Evolutionary conservation across 2,797 vertebrate genomes (phyloP).

Genomic region (Notoglanidium macrostoma): DNA sequence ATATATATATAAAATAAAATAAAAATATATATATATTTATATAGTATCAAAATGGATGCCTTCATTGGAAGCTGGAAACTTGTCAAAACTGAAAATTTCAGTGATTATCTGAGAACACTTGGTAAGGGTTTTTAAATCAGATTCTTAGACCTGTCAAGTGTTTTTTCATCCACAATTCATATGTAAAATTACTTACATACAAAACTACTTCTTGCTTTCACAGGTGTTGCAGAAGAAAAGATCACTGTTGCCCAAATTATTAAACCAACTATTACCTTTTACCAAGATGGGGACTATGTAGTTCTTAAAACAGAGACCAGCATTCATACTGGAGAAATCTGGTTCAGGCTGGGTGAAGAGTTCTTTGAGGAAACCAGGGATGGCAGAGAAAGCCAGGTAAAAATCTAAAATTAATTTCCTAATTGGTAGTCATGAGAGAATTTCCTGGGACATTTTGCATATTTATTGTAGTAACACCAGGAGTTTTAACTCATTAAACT

Average conservation of each 20-base stretch:
- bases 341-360: slow-evolving; percentile 23
- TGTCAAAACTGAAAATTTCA: background rate
- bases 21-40: background rate
- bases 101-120: background rate
- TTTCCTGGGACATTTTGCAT: background rate
- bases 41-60: background rate
- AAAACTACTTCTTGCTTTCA: background rate
- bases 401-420: background rate
- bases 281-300: background rate
- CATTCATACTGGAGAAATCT: background rate
- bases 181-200: background rate
- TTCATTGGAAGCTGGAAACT: slow-evolving; percentile 9
- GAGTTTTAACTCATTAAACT: background rate
- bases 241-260: background rate
- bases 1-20: background rate
- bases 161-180: background rate
- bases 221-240: background rate
- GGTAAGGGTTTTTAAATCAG: background rate
- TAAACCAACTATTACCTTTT: background rate
- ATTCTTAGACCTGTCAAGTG: background rate
- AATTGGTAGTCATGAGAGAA: background rate
- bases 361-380: background rate
- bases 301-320: background rate
- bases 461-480: background rate
- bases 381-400: background rate